Evolutionary conservation across 2,797 vertebrate species (phyloP), one percentile per base, ranked within the genome.

Genomic region (Galagoides demidoff): DNA sequence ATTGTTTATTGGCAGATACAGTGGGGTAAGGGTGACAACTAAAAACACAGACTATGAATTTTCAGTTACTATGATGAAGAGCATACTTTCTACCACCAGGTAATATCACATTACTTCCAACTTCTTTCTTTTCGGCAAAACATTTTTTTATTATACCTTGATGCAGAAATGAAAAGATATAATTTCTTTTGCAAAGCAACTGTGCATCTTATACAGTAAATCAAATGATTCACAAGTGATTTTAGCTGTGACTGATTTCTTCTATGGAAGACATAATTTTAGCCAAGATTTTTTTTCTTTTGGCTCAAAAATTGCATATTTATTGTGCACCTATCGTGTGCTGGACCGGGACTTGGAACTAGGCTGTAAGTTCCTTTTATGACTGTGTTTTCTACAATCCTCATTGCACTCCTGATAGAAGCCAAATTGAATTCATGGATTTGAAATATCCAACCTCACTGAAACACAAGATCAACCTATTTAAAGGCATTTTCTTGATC

Each of bases 401-500:
- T 37, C 7, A 27, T 49, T 92, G 68, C 1, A 34, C 43, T 93
- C 34, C 31, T 86, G 43, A 86, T 45, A 84, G 45, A 95, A 61
- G 43, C 43, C 34, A 78, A n/a, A 49, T 83, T 92, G 49, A 86
- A 64, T 37, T 89, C 55, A 84, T 31, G n/a, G 19, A 61, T 87
- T 93, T 90, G 55, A 52, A 96, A 64, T 82, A 87, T 29, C 13
- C 59, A 52, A 59, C 1, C 74, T 86, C 83, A 71, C n/a, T 89
- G 16, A 45, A 93, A n/a, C 23, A 81, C 3, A 93, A 61, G 29
- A 87, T 77, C 77, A 96, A 25, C 73, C 73, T 95, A 85, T 87
- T 91, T 93, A 86, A 87, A 91, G 59, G 29, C 77, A 83, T 89
- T 93, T 96, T 95, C 87, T 87, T 74, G 63, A 96, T 95, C 23